Percentiles rank a stretch among this genome's conserved stretches.
Evolutionary conservation across 2,888 invertebrate genomes (phyloP).

Genomic region (Pseudococcus jackbeardsleyi): DNA sequence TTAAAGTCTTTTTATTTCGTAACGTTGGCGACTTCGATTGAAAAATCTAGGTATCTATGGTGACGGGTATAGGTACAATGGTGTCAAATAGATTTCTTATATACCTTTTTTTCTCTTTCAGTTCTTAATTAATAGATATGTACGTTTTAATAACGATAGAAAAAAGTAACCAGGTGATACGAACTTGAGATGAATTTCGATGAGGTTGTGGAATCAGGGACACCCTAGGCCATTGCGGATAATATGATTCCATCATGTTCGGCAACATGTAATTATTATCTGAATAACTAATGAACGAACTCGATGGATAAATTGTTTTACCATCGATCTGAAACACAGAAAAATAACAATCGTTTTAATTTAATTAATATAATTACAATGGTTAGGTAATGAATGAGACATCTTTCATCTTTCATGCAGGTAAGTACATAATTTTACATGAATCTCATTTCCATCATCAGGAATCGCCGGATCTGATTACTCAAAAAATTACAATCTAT

Average conservation of each 20-base stretch:
- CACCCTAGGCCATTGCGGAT: slow-evolving; percentile 57
- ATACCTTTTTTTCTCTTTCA: neutral
- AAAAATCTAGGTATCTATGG: no score
- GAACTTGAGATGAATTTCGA: slow-evolving; percentile 18
- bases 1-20: no score
- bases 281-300: slow-evolving; percentile 62
- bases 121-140: neutral
- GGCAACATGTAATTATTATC: slow-evolving; percentile 62
- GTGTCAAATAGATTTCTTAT: neutral
- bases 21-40: no score
- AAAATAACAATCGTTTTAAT: neutral
- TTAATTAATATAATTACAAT: no score
- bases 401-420: no score
- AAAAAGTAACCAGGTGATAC: neutral
- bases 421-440: no score
- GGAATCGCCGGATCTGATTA: no score
- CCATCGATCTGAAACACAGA: slow-evolving; percentile 55
- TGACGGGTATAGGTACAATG: no score
- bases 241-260: slow-evolving; percentile 55
- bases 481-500: no score
- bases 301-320: slow-evolving; percentile 59
- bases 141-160: neutral
- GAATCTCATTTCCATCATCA: no score
- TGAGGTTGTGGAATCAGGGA: slow-evolving; percentile 46
- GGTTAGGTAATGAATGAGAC: no score